phyloP scores from a whole-genome alignment of 2,888 invertebrate species.

The Ormyrus thymus region DNA sequence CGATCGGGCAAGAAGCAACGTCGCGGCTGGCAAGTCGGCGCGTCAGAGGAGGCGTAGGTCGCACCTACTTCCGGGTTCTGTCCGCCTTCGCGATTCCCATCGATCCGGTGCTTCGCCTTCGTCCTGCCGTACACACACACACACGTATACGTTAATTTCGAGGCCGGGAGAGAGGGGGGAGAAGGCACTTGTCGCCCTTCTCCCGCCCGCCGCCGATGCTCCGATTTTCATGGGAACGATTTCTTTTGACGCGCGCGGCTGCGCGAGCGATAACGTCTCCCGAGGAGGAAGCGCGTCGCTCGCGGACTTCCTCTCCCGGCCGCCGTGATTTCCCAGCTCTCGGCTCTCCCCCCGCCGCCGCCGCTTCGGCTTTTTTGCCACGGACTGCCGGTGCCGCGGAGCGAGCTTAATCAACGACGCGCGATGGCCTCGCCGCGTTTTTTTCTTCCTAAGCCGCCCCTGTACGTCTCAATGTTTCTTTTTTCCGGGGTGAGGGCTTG shows the following conservation, averaged over 20 bases:
- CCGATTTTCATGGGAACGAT: slow-evolving; percentile 56
- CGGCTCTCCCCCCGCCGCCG: background rate
- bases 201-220: slow-evolving; percentile 12
- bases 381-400: no score
- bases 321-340: slow-evolving; percentile 26
- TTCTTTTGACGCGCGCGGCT: slow-evolving; percentile 45
- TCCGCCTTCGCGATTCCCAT: slow-evolving; percentile 39
- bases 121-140: background rate
- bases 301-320: slow-evolving; percentile 24
- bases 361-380: background rate
- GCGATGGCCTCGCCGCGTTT: no score
- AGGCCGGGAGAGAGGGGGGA: no score
- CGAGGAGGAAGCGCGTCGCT: slow-evolving; percentile 20
- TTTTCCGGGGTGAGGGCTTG: no score
- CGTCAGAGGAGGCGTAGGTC: slow-evolving; percentile 10
- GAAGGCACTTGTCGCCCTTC: slow-evolving; percentile 35
- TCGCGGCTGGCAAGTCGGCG: background rate
- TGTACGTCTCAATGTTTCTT: no score
- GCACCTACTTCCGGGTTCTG: slow-evolving; percentile 45
- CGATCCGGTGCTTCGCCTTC: slow-evolving; percentile 18
- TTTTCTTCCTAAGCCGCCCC: no score
- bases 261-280: slow-evolving; percentile 49
- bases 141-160: slow-evolving; percentile 11
- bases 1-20: no score
- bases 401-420: no score